Percentiles rank a stretch among this genome's conserved stretches.
Conservation (phyloP, 2,797 vertebrate species). For the Numenius phaeopus region DNA sequence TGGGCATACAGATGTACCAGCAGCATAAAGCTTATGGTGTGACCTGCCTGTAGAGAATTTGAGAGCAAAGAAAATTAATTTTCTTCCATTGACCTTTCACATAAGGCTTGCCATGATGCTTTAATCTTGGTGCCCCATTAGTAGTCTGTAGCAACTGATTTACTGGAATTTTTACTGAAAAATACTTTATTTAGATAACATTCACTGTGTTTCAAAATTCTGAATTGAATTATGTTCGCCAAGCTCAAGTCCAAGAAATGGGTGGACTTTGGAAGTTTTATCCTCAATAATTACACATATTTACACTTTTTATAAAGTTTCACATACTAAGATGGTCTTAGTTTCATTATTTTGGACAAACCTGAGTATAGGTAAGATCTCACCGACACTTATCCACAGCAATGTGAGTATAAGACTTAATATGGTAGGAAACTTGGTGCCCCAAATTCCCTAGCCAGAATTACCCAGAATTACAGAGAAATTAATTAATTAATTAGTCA, state of each 20-base stretch:
- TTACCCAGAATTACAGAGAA: neutral
- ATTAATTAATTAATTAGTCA: neutral
- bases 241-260: neutral
- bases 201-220: neutral
- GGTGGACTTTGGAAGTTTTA: neutral
- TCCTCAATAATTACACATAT: neutral
- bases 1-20: neutral
- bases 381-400: neutral
- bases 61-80: neutral
- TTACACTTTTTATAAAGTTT: neutral
- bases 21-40: neutral
- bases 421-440: neutral
- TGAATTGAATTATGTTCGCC: neutral
- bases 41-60: neutral
- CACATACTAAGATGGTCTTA: rapidly evolving
- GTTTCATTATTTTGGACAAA: neutral
- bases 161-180: neutral
- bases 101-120: neutral
- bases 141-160: neutral
- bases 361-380: neutral
- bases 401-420: neutral
- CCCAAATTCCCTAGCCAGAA: neutral
- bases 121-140: neutral
- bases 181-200: neutral
- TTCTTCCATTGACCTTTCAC: neutral